Evolutionary conservation across 2,888 invertebrate species (phyloP).

Genomic region (Nipponacmea schrenckii): DNA sequence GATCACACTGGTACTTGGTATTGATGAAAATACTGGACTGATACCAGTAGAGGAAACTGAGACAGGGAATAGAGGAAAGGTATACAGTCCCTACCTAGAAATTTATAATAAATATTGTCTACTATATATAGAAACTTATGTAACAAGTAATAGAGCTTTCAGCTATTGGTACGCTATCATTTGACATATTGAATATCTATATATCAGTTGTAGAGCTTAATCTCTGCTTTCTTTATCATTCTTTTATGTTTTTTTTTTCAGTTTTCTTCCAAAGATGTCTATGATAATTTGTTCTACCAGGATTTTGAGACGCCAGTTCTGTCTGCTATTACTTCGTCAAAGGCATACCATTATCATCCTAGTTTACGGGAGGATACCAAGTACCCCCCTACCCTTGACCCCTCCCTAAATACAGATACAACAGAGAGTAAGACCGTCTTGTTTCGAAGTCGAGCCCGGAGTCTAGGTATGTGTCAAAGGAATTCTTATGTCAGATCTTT

Average conservation of each 20-base stretch:
- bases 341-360: conserved; percentile 54
- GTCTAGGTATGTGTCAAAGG: neutral
- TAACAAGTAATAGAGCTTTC: too few relatives aligned
- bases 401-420: neutral
- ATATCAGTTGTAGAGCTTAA: too few relatives aligned
- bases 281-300: conserved; percentile 34
- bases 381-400: conserved; percentile 46
- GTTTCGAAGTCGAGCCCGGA: neutral
- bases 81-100: conserved; percentile 13
- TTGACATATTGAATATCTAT: too few relatives aligned
- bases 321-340: conserved; percentile 52
- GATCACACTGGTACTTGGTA: conserved; percentile 56
- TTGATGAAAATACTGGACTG: conserved; percentile 56
- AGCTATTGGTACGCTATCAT: too few relatives aligned
- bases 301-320: conserved; percentile 55
- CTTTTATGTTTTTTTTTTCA: conserved; percentile 8
- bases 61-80: too few relatives aligned
- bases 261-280: conserved; percentile 27
- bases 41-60: conserved; percentile 26
- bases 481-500: too few relatives aligned
- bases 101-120: neutral
- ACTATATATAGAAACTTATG: too few relatives aligned
- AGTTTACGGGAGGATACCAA: conserved; percentile 45
- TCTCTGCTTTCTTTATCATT: too few relatives aligned
- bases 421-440: neutral